Base-by-base conservation (phyloP, 1,140 invertebrate genomes). In the Drosophila pseudoobscura region DNA sequence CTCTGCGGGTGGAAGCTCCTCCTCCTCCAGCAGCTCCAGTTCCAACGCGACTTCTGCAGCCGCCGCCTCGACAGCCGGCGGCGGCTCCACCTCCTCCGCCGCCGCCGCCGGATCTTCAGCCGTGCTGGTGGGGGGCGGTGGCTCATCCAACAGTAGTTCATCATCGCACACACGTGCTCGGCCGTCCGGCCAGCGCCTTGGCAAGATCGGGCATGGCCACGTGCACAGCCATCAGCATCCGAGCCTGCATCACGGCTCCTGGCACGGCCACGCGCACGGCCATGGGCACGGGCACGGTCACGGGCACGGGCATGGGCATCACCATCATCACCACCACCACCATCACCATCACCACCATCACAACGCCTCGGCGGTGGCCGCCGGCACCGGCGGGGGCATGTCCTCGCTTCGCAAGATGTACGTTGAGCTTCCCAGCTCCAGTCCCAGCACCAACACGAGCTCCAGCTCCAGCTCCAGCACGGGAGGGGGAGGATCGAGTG, bases 191-290 rank as follows among this genome's bases (percentile, higher is more conserved):
- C 66, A 76, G 41, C 63, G 73, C 22, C 17, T 45, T n/a, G 68
- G 61, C 8, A 72, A 69, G 39, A 75, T 87, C 22, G 75, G 83
- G 22, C 72, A 84, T 29, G 75, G 80, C 0, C 80, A 88, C 49
- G 83, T 88, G 35, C 88, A 90, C 20, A 88, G 84, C 44, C 89
- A 90, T 50, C 89, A 90, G 56, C 88, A 90, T 60, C 80, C 80
- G 50, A 85, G 83, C 54, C 41, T 87, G 60, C 83, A 82, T 39
- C 63, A 80, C 29, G 60, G 43, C 17, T 54, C 61, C 20, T 62
- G 66, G 20, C 77, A 78, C 22, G 59, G 51, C 2, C 29, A 53
- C 7, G 26, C 46, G 3, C 29, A 43, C 17, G 35, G 70, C 7
- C 65, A 75, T 6, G 61, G 66, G 2, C 29, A 43, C 17, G 35